Conservation (phyloP, 2,888 invertebrate genomes). For the Pseudococcus jackbeardsleyi region DNA sequence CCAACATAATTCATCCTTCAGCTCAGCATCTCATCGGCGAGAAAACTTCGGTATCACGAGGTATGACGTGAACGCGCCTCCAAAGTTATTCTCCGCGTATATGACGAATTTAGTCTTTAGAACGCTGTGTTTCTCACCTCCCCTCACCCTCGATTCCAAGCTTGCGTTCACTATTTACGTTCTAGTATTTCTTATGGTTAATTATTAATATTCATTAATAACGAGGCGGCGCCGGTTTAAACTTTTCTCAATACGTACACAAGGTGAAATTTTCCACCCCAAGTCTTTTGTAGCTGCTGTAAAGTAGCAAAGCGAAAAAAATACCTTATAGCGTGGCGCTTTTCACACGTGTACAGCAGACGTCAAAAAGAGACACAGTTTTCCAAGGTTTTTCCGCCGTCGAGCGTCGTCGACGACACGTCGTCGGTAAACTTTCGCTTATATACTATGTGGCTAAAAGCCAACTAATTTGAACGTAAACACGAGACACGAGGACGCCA, state of each 20-base stretch:
- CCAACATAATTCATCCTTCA: neutral
- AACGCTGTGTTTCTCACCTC: neutral
- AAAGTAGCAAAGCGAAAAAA: neutral
- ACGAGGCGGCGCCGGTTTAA: neutral
- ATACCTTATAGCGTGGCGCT: neutral
- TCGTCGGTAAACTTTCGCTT: constrained; percentile 4
- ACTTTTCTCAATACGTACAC: neutral
- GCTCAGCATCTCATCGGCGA: neutral
- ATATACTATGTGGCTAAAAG: constrained; percentile 8
- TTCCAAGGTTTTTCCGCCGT: neutral
- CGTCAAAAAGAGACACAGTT: constrained; percentile 11
- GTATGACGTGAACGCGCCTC: neutral
- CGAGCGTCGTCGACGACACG: neutral
- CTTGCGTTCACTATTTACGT: neutral
- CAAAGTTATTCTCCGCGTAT: neutral
- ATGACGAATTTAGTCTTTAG: neutral
- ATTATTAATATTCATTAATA: constrained; percentile 50
- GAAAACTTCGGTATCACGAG: neutral
- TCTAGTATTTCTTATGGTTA: neutral
- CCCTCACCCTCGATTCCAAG: neutral
- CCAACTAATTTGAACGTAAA: constrained; percentile 17
- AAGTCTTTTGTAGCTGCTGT: neutral
- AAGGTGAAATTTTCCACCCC: neutral
- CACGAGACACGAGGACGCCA: constrained; percentile 30
- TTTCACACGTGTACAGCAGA: neutral